Conservation (phyloP, 2,888 invertebrate species). For the Quadroppia sp. region DNA sequence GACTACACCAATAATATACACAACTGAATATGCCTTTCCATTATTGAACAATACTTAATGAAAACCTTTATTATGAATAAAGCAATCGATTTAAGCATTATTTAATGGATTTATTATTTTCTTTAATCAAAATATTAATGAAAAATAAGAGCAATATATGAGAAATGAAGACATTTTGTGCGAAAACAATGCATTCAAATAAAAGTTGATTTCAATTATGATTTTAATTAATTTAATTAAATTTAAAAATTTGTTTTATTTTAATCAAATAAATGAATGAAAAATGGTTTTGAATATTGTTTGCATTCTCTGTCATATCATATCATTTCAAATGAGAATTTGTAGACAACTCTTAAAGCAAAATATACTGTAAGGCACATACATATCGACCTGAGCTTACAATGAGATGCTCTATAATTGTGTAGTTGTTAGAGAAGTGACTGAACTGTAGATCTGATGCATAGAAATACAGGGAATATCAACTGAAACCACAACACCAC, state of each 20-base stretch:
- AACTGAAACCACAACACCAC: conserved; percentile 11
- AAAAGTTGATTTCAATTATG: neutral
- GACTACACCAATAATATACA: too few species aligned
- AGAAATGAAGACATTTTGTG: neutral
- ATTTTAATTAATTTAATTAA: too few species aligned
- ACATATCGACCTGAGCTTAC: conserved; percentile 1
- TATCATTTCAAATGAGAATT: conserved; percentile 21
- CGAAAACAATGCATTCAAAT: neutral
- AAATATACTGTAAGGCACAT: neutral
- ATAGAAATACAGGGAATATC: neutral
- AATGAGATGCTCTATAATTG: conserved; percentile 5
- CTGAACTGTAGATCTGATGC: neutral
- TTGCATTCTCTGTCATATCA: neutral
- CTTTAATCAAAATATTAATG: neutral
- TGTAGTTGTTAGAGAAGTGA: neutral
- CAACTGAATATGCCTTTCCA: conserved; percentile 1
- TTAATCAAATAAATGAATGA: conserved; percentile 23
- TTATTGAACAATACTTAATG: conserved; percentile 1
- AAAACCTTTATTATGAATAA: conserved; percentile 8
- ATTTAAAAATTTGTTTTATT: neutral
- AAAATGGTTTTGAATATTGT: neutral
- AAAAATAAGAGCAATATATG: neutral
- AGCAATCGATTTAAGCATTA: neutral
- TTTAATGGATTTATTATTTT: neutral
- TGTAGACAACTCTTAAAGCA: neutral